Percentiles rank a stretch among this genome's conserved stretches.
phyloP scores from a whole-genome alignment of 2,113 vertebrate species.

The Cyanistes caeruleus region DNA sequence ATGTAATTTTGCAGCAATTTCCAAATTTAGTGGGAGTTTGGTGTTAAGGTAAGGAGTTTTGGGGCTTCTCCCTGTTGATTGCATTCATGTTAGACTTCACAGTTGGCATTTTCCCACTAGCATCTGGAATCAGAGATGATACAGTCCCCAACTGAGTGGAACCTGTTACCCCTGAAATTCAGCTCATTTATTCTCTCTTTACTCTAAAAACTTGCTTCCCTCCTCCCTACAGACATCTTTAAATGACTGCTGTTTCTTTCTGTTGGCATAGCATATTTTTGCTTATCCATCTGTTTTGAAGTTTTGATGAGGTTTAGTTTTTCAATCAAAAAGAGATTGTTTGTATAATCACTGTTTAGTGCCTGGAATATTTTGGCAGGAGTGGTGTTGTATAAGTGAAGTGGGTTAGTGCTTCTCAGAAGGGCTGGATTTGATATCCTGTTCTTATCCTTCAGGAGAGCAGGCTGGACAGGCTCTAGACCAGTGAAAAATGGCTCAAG shows the following conservation, averaged over 20 bases:
- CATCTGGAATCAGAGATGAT: neutral
- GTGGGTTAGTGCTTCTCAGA: neutral
- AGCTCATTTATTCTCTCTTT: conserved; percentile 23
- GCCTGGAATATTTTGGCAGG: conserved; percentile 46
- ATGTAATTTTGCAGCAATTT: conserved; percentile 9
- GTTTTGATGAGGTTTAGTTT: conserved; percentile 56
- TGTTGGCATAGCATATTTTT: conserved; percentile 55
- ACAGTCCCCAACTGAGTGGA: neutral
- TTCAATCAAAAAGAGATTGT: conserved; percentile 54
- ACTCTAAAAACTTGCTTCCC: neutral
- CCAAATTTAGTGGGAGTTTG: neutral
- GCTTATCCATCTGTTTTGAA: conserved; percentile 63
- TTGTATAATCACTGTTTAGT: conserved; percentile 34
- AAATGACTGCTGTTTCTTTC: conserved; percentile 40
- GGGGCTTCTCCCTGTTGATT: neutral
- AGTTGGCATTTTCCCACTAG: neutral
- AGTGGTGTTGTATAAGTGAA: neutral
- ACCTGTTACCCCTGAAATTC: conserved; percentile 54
- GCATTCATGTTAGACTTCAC: neutral
- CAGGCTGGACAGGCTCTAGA: neutral
- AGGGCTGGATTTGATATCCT: neutral
- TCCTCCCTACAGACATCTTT: conserved; percentile 32
- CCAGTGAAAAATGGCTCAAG: neutral
- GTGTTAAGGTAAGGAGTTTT: neutral
- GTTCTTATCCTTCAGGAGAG: neutral